Evolutionary conservation across 2,888 invertebrate species (phyloP).

Genomic region (Xylota sylvarum): DNA sequence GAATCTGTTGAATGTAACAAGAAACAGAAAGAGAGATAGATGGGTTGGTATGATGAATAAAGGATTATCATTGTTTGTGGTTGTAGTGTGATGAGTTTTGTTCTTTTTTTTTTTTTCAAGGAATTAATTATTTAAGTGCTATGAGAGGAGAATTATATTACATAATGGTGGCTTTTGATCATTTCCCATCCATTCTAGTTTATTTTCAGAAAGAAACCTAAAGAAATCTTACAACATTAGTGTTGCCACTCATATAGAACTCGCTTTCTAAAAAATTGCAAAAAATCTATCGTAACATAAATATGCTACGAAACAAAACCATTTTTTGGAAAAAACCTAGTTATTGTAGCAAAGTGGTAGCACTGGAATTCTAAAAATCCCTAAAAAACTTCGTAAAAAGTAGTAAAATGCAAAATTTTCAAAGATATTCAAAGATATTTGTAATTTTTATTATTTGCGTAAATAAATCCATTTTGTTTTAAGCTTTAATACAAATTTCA

Average conservation of each 20-base stretch:
- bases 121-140: slow-evolving; percentile 35
- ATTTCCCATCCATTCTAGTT: not conserved
- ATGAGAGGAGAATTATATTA: not conserved
- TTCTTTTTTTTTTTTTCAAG: slow-evolving; percentile 11
- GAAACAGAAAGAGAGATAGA: slow-evolving; percentile 10
- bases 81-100: not conserved
- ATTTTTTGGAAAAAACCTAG: not conserved
- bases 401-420: not conserved
- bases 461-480: not conserved
- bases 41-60: slow-evolving; percentile 23
- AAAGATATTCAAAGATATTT: not conserved
- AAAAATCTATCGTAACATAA: not conserved
- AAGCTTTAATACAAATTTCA: not conserved
- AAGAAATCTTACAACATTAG: no score
- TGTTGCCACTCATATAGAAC: no score
- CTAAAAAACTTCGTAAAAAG: not conserved
- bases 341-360: not conserved
- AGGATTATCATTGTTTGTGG: slow-evolving; percentile 34
- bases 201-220: no score
- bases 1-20: slow-evolving; percentile 86
- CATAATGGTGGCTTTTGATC: not conserved
- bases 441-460: not conserved
- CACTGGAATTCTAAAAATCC: not conserved
- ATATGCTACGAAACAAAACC: not conserved
- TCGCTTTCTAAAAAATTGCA: not conserved